Evolutionary conservation across 2,888 invertebrate genomes (phyloP).

Genomic region (Stenoptilia bipunctidactyla): DNA sequence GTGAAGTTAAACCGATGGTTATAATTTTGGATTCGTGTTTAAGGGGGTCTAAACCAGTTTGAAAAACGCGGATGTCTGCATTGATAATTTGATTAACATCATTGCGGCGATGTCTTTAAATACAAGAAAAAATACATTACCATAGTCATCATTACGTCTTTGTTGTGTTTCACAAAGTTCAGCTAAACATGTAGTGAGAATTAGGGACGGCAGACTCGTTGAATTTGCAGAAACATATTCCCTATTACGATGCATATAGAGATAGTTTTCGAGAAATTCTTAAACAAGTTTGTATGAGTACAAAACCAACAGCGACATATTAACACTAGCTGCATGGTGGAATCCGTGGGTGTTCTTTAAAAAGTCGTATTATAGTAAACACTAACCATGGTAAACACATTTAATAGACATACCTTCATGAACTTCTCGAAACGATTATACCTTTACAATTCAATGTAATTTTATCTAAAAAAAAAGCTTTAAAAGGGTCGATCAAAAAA

Average conservation of each 20-base stretch:
- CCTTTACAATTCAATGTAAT: too few species aligned
- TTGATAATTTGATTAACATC: slow-evolving; percentile 61
- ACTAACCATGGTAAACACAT: slow-evolving; percentile 42
- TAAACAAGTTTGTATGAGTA: slow-evolving; percentile 32
- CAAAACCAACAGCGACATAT: slow-evolving; percentile 60
- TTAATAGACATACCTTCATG: slow-evolving; percentile 24
- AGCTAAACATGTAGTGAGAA: slow-evolving; percentile 65
- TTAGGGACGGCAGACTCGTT: slow-evolving; percentile 37
- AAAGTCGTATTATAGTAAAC: slow-evolving; percentile 45
- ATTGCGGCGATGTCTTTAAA: slow-evolving; percentile 46
- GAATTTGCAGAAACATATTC: slow-evolving; percentile 16
- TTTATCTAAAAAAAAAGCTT: neutral
- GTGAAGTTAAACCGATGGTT: too few species aligned
- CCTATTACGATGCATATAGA: slow-evolving; percentile 29
- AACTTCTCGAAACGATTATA: slow-evolving; percentile 7
- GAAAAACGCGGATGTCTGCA: slow-evolving; percentile 51
- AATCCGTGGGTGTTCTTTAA: slow-evolving; percentile 61
- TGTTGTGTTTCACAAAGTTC: slow-evolving; percentile 62
- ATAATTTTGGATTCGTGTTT: neutral
- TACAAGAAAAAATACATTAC: slow-evolving; percentile 61
- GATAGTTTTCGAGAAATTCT: slow-evolving; percentile 32
- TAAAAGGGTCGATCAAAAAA: slow-evolving; percentile 15
- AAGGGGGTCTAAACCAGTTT: slow-evolving; percentile 37
- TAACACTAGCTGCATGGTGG: slow-evolving; percentile 55
- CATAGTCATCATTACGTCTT: slow-evolving; percentile 52